A percentile compares a stretch with the other conserved stretches of the same genome.
phyloP scores from a whole-genome alignment of 2,113 vertebrate genomes.

The Ptyas mucosa region DNA sequence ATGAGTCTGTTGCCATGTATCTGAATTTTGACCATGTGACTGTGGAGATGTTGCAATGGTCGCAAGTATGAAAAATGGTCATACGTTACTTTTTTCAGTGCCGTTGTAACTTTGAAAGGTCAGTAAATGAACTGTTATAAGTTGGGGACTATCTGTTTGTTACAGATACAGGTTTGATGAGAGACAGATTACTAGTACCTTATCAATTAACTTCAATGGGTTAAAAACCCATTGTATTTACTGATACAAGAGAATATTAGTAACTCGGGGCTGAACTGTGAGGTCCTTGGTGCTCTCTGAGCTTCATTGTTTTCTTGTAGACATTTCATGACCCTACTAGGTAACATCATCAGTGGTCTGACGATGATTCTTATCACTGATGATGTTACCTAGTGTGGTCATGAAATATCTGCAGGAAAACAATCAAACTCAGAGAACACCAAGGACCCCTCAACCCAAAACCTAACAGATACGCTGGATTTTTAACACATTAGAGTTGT shows the following conservation, averaged over 20 bases:
- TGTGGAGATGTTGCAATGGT: not conserved
- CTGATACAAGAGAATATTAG: not conserved
- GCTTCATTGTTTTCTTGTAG: not conserved
- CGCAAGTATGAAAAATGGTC: not conserved
- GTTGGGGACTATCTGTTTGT: no score
- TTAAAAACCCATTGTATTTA: not conserved
- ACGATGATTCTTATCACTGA: not conserved
- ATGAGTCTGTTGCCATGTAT: not conserved
- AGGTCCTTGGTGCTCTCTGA: not conserved
- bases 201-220: not conserved
- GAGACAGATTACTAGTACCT: not conserved
- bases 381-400: no score
- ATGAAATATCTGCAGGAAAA: not conserved
- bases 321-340: not conserved
- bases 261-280: not conserved
- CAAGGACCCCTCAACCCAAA: not conserved
- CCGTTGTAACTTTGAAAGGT: no score
- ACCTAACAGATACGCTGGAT: not conserved
- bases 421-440: not conserved
- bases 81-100: not conserved
- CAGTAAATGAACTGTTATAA: no score
- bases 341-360: not conserved
- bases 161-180: not conserved
- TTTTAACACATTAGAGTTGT: not conserved
- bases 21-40: not conserved